Base-by-base conservation (phyloP, 2,113 vertebrate genomes). In the Trachemys scripta region DNA sequence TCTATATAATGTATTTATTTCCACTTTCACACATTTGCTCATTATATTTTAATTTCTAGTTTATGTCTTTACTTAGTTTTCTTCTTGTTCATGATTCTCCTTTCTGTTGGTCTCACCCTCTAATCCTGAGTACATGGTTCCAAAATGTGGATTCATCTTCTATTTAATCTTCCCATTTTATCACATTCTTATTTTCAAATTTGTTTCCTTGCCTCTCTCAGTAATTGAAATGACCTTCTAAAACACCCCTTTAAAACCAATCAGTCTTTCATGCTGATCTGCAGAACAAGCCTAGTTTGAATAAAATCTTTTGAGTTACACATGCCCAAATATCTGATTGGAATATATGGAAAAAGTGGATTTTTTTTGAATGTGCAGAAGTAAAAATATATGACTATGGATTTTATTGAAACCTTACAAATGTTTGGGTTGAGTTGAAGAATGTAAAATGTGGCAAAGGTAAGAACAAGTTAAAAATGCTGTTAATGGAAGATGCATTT, bases 91-190 rank as follows among this genome's bases (percentile, higher is more conserved):
- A 84, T 90, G 7, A 3, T 56, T 9, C 2, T 2, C 22, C 0
- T 9, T 79, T 59, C 69, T 59, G 31, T 69, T 78, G 31, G 19
- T 69, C 16, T 69, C 31, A n/a, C 35, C n/a, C 29, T 65, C 35
- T 69, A n/a, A 35, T n/a, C 35, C 14, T n/a, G 35, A n/a, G 14
- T 2, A 8, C 17, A 16, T 5, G 17, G n/a, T 16, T 47, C 49
- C 25, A 86, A 12, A 82, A 2, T 2, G 35, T 75, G 2, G 83
- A 1, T 4, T 80, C 80, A 75, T 51, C 35, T 72, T 65, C 65
- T 17, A 10, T 72, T 88, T 79, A 79, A 50, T 50, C 10, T 59
- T 75, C 5, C 47, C 0, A n/a, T 69, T 0, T 50, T 49, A 54
- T 29, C 87, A 2, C n/a, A 72, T 87, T 6, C 65, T 72, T 72